Percentiles rank a stretch among this genome's conserved stretches.
Conservation (phyloP, 1,140 invertebrate species). For the Drosophila ficusphila region DNA sequence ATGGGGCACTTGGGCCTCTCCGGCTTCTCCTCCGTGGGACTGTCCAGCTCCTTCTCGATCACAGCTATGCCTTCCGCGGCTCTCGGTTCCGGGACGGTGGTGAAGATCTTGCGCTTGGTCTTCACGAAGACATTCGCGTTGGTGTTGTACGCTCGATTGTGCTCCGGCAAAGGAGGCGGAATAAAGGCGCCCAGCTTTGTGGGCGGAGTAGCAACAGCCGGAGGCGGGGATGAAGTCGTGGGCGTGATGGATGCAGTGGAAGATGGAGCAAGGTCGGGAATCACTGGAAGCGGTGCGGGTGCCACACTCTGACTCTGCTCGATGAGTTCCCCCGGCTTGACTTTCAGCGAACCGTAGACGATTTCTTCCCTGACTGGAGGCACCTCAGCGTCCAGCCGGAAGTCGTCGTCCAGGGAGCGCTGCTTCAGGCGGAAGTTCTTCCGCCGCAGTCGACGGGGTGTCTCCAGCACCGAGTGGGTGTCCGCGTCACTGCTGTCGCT, state of each 20-base stretch:
- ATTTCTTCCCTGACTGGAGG: constrained; percentile 52
- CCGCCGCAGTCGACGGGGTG: constrained; percentile 72
- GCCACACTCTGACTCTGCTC: constrained; percentile 66
- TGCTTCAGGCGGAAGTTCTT: constrained; percentile 81
- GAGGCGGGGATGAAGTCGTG: not conserved
- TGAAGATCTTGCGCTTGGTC: constrained; percentile 91
- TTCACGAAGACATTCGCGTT: constrained; percentile 88
- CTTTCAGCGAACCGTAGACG: constrained; percentile 65
- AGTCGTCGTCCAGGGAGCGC: constrained; percentile 76
- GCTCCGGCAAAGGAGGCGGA: constrained; percentile 73
- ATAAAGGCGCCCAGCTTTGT: constrained; percentile 44
- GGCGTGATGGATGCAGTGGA: not conserved
- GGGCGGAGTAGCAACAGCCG: not conserved
- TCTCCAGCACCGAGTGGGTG: constrained; percentile 83
- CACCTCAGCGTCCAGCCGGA: constrained; percentile 50
- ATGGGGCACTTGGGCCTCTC: constrained; percentile 1
- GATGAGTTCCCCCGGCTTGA: constrained; percentile 82
- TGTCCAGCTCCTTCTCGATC: constrained; percentile 65
- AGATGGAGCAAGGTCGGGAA: not conserved
- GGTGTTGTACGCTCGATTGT: constrained; percentile 71
- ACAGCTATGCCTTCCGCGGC: constrained; percentile 66
- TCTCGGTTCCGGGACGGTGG: constrained; percentile 85
- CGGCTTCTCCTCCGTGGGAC: constrained; percentile 47
- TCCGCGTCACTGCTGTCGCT: constrained; percentile 84
- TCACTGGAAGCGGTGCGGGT: not conserved